These are phyloP conservation scores for Anthopleura xanthogrammica DNA, from an alignment of 92 coral and sea anemone species.

Conservation along the genomic window DNA sequence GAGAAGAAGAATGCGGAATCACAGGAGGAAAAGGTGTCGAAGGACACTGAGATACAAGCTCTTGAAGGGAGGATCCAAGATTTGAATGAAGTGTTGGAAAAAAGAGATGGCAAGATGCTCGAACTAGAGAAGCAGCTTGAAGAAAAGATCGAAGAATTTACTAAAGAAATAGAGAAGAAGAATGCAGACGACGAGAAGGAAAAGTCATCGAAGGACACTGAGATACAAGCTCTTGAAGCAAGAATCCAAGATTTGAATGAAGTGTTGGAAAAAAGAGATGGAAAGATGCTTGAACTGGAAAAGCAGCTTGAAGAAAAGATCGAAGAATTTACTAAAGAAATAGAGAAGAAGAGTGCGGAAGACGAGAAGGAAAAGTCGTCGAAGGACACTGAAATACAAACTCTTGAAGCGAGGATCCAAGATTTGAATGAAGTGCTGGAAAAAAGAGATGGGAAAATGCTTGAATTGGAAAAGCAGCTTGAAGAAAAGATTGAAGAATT, in stretches of 20 bases:
- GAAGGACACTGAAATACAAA: conserved; percentile 10
- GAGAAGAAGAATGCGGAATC: conserved; percentile 4
- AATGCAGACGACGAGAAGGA: conserved; percentile 26
- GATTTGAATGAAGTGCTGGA: conserved; percentile 22
- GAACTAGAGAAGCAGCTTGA: conserved; percentile 29
- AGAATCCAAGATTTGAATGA: conserved; percentile 27
- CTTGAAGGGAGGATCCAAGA: conserved; percentile 56
- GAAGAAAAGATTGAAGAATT: conserved; percentile 38
- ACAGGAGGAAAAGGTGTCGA: conserved; percentile 15
- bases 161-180: conserved; percentile 18
- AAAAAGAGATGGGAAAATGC: conserved; percentile 26
- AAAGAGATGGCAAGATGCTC: conserved; percentile 16
- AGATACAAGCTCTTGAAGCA: conserved; percentile 49
- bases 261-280: conserved; percentile 31
- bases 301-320: conserved; percentile 27
- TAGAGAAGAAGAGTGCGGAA: conserved; percentile 34
- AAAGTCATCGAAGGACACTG: neutral
- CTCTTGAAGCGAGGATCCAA: conserved; percentile 54
- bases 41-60: conserved; percentile 13
- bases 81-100: conserved; percentile 11
- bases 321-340: conserved; percentile 28
- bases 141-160: conserved; percentile 27
- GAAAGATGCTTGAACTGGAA: conserved; percentile 17
- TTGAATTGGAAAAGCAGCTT: conserved; percentile 23
- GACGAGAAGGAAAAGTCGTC: conserved; percentile 22